Conservation (phyloP, 2,888 invertebrate species). For the Arctia plantaginis region DNA sequence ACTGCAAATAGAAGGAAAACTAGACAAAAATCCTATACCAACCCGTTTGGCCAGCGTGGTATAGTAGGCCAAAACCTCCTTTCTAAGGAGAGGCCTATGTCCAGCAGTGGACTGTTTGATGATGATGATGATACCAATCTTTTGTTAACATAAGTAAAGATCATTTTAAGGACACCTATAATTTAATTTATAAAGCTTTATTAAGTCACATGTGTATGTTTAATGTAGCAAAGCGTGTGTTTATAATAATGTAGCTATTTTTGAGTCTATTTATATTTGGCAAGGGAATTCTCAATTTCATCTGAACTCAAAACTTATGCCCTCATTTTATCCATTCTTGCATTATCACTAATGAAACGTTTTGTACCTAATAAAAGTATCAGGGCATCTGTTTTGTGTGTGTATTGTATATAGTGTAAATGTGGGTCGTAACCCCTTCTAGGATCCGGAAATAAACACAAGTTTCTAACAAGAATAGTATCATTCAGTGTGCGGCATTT, state of each 20-base stretch:
- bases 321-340: slow-evolving; percentile 32
- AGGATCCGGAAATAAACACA: slow-evolving; percentile 54
- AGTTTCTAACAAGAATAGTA: slow-evolving; percentile 40
- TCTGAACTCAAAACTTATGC: slow-evolving; percentile 16
- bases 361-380: slow-evolving; percentile 70
- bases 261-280: slow-evolving; percentile 26
- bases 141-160: neutral
- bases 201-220: neutral
- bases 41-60: no score
- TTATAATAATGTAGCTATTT: neutral
- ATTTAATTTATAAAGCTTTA: neutral
- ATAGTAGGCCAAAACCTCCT: no score
- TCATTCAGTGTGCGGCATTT: slow-evolving; percentile 12
- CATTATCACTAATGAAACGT: slow-evolving; percentile 55
- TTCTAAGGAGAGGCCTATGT: no score
- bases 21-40: no score
- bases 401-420: slow-evolving; percentile 50
- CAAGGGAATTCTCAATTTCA: slow-evolving; percentile 28
- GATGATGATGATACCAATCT: no score
- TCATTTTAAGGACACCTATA: neutral
- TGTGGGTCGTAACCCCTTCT: slow-evolving; percentile 59
- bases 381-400: slow-evolving; percentile 69
- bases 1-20: no score
- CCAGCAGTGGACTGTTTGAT: no score
- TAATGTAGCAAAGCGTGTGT: neutral